Conservation (phyloP, 2,888 invertebrate species). For the Polymixis lichenea region DNA sequence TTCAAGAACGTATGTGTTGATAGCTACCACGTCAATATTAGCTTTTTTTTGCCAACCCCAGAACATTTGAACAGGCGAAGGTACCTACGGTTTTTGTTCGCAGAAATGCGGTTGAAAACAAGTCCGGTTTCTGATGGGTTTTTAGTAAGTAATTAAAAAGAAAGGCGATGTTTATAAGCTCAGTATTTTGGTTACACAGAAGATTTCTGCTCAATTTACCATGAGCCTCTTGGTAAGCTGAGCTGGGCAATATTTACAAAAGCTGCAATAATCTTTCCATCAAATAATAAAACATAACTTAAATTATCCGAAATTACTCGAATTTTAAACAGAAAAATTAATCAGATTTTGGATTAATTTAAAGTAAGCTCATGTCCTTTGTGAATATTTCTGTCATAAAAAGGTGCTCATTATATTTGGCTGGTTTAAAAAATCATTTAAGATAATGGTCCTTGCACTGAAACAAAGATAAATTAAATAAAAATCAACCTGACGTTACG, state of each 20-base stretch:
- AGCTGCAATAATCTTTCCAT: neutral
- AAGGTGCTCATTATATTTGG: neutral
- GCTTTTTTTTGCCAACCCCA: constrained; percentile 61
- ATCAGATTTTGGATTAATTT: neutral
- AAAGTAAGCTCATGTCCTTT: neutral
- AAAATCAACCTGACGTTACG: neutral
- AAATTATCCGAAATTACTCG: neutral
- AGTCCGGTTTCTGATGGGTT: constrained; percentile 66
- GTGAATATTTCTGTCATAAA: neutral
- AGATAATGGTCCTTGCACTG: neutral
- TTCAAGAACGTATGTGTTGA: constrained; percentile 39
- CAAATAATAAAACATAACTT: neutral
- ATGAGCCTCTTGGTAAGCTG: neutral
- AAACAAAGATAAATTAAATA: constrained; percentile 6
- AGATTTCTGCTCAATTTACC: neutral
- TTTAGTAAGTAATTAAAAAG: constrained; percentile 46
- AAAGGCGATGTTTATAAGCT: constrained; percentile 18
- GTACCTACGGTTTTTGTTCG: constrained; percentile 72
- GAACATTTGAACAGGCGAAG: constrained; percentile 50
- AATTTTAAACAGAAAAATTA: neutral
- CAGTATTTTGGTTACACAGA: neutral
- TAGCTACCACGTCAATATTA: constrained; percentile 71
- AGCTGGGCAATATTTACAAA: neutral
- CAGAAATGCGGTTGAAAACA: constrained; percentile 75
- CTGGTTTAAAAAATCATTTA: neutral